A percentile compares a stretch with the other conserved stretches of the same genome.
These are phyloP conservation scores for Lontra canadensis DNA, from an alignment of 2,113 vertebrate genomes.

Conservation along the genomic window DNA sequence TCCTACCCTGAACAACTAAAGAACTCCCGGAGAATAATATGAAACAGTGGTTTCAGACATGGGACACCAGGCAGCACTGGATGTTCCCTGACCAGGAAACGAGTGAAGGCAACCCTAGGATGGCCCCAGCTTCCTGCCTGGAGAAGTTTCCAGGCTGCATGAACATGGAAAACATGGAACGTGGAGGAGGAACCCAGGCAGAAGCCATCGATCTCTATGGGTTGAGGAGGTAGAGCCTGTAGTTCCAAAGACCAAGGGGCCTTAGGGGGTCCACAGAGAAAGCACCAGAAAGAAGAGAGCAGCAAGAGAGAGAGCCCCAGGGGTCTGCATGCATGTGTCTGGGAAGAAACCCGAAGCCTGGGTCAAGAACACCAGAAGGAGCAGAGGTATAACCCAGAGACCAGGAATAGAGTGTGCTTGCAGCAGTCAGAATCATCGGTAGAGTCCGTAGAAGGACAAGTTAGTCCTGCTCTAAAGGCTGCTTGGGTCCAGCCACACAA, in stretches of 20 bases:
- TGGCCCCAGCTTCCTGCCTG: background rate
- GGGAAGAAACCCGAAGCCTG: fast-evolving
- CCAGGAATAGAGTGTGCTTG: background rate
- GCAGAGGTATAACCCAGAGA: background rate
- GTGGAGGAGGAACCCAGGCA: background rate
- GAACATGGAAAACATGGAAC: too few species aligned
- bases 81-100: too few species aligned
- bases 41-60: background rate
- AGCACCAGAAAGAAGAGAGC: background rate
- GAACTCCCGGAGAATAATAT: background rate
- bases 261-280: background rate
- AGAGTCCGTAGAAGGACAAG: background rate
- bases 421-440: background rate
- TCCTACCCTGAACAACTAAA: background rate
- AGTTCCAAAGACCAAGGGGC: background rate
- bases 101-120: background rate
- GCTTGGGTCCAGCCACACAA: background rate
- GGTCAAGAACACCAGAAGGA: background rate
- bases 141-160: background rate
- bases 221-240: background rate
- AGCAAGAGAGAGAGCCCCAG: too few species aligned
- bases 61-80: background rate
- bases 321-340: background rate
- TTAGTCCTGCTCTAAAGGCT: background rate
- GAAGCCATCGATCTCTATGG: background rate